A percentile compares a stretch with the other conserved stretches of the same genome.
Conservation (phyloP, 2,888 invertebrate genomes). For the Andricus curvator region DNA sequence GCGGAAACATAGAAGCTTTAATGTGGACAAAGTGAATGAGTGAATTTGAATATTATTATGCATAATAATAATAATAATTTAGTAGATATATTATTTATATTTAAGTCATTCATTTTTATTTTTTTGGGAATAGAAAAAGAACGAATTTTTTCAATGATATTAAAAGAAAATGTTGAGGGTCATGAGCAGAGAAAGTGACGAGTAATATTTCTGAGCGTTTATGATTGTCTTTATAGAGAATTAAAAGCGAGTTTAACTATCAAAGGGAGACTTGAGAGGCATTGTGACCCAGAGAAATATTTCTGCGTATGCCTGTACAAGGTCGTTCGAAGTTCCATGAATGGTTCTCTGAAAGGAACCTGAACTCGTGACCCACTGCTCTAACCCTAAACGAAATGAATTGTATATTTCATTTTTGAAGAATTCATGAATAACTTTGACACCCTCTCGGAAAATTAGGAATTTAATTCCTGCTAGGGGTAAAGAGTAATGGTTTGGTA, state of each 20-base stretch:
- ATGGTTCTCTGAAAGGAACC: conserved; percentile 60
- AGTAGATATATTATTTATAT: not conserved
- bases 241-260: conserved; percentile 26
- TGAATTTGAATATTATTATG: too few species aligned
- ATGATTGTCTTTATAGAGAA: conserved; percentile 8
- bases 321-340: conserved; percentile 61
- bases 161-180: conserved; percentile 6
- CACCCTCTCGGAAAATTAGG: not conserved
- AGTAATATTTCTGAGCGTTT: conserved; percentile 15
- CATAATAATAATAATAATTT: too few species aligned
- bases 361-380: conserved; percentile 64
- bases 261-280: not conserved
- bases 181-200: conserved; percentile 37
- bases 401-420: conserved; percentile 42
- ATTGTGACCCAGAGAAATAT: conserved; percentile 43
- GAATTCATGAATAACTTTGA: conserved; percentile 2
- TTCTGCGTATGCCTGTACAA: conserved; percentile 61
- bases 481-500: not conserved
- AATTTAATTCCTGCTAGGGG: not conserved
- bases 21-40: too few species aligned
- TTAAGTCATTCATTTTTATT: not conserved
- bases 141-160: not conserved
- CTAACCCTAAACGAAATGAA: conserved; percentile 33
- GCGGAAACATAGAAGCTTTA: too few species aligned
- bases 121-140: not conserved